Percentiles rank a stretch among this genome's conserved stretches.
Evolutionary conservation across 1,140 invertebrate genomes (phyloP).

Genomic region (Hypothenemus hampei): DNA sequence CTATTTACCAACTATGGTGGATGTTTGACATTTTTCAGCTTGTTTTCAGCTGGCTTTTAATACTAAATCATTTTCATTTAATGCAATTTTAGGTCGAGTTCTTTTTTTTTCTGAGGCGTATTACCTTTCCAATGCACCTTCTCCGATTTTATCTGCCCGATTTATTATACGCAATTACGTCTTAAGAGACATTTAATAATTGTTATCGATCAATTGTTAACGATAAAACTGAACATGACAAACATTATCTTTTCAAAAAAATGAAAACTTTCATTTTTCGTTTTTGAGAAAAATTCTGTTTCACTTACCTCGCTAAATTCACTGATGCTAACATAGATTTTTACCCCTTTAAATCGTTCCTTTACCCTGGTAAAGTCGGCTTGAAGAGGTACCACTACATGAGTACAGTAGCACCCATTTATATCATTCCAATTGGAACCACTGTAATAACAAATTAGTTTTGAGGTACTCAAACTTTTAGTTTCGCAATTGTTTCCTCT

Average conservation of each 20-base stretch:
- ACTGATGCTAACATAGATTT: conserved; percentile 38
- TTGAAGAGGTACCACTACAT: conserved; percentile 37
- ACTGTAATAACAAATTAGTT: conserved; percentile 42
- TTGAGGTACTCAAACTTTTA: conserved; percentile 27
- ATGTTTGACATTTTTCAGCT: too few relatives aligned
- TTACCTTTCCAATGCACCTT: not conserved
- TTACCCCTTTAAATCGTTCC: conserved; percentile 31
- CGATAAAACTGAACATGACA: not conserved
- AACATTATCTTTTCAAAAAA: not conserved
- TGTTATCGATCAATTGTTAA: not conserved
- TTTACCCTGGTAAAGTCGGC: conserved; percentile 34
- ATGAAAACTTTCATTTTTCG: not conserved
- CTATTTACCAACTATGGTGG: too few relatives aligned
- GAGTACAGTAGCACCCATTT: conserved; percentile 39
- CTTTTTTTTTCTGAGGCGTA: not conserved
- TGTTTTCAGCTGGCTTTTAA: too few relatives aligned
- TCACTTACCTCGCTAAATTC: conserved; percentile 42
- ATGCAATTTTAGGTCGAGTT: not conserved
- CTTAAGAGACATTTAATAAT: not conserved
- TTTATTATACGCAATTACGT: not conserved
- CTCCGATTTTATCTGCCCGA: not conserved
- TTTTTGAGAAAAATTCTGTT: not conserved
- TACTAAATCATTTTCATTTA: too few relatives aligned
- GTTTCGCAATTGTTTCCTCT: not conserved
- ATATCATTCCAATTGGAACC: conserved; percentile 32